These are phyloP conservation scores for Gymnocheta viridis DNA, from an alignment of 2,888 invertebrate species.

Conservation along the genomic window DNA sequence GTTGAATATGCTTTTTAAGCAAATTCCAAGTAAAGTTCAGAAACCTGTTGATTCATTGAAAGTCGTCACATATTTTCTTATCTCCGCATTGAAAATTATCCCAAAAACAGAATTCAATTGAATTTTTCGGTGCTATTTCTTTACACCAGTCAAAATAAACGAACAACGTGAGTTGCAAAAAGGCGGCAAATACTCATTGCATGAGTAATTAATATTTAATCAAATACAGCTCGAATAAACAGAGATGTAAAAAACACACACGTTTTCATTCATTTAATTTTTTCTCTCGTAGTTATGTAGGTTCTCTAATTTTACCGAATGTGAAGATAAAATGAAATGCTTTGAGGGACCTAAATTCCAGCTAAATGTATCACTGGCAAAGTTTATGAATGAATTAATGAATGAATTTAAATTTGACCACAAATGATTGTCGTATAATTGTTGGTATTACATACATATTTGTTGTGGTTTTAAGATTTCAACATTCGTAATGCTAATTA, in stretches of 20 bases:
- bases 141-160: neutral
- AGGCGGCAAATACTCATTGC: conserved; percentile 42
- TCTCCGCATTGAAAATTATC: conserved; percentile 44
- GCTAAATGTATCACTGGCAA: conserved; percentile 55
- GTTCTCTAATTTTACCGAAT: conserved; percentile 27
- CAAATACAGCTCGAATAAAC: neutral
- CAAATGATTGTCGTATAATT: conserved; percentile 35
- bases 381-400: conserved; percentile 1
- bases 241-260: no score
- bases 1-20: conserved; percentile 14
- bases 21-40: conserved; percentile 35
- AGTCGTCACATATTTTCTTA: conserved; percentile 35
- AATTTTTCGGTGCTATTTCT: conserved; percentile 36
- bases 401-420: conserved; percentile 26
- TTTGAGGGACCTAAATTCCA: conserved; percentile 48
- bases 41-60: conserved; percentile 60
- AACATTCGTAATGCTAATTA: no score
- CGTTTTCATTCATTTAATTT: conserved; percentile 23
- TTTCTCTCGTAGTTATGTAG: neutral
- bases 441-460: conserved; percentile 1
- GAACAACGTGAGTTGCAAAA: conserved; percentile 13
- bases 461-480: no score
- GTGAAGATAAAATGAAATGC: neutral
- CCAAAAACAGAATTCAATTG: conserved; percentile 50
- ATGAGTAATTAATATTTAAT: conserved; percentile 62